These are phyloP conservation scores for Otus scops DNA, from an alignment of 2,797 vertebrate genomes.

Conservation along the genomic window DNA sequence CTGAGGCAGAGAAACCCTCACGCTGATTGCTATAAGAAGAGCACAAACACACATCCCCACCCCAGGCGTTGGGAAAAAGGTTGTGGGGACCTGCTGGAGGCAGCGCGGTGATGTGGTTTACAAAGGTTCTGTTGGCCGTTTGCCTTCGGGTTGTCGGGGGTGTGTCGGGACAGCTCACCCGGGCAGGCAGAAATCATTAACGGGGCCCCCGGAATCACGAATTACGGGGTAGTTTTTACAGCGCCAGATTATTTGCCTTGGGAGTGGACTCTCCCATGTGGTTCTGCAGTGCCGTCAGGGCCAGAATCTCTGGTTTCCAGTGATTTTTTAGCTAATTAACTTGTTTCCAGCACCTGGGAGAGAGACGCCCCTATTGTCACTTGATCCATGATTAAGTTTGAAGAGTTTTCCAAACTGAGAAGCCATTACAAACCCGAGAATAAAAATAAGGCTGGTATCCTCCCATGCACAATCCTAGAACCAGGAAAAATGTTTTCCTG, in stretches of 20 bases:
- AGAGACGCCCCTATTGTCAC: neutral
- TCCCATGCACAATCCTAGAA: neutral
- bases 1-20: neutral
- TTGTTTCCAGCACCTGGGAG: slow-evolving; percentile 20
- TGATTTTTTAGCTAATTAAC: neutral
- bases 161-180: neutral
- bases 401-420: neutral
- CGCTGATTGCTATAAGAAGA: neutral
- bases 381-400: neutral
- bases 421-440: neutral
- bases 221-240: neutral
- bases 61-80: neutral
- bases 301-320: neutral
- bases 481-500: neutral
- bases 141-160: neutral
- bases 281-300: neutral
- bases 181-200: neutral
- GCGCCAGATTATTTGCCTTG: neutral
- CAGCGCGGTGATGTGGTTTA: neutral
- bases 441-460: neutral
- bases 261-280: neutral
- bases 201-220: accelerated
- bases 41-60: no score
- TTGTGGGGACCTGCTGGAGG: neutral
- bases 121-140: accelerated